Evolutionary conservation across 2,888 invertebrate genomes (phyloP), one percentile per base, ranked within the genome.

Genomic region (Lacanobia wlatinum): DNA sequence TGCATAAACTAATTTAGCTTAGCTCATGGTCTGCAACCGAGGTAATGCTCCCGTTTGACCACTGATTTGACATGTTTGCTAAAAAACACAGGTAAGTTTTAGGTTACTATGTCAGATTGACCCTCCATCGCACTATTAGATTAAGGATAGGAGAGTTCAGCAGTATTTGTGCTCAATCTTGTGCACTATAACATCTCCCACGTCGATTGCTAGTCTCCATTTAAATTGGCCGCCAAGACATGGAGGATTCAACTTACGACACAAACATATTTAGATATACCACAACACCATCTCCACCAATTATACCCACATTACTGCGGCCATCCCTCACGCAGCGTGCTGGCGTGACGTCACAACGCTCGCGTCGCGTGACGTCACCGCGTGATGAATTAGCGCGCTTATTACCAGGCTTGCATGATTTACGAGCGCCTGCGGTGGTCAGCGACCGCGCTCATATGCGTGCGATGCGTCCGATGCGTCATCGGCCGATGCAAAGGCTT

Each of bases 311-410:
- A 63, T 83, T 74, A 74, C 62, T 71, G 28, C 18, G 21, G 10
- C 59, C 75, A 80, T 80, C 80, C 62, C 48, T 83, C 83, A 83
- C 21, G 52, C n/a, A 50, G 46, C 79, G 56, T 58, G 18, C 62
- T 48, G 56, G n/a, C 10, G 48, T 66, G 56, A 58, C 72, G 70
- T 66, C 73, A 82, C 73, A 48, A 50, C 14, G 52, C 56, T 58
- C 59, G 46, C 40, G 52, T 65, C 40, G 46, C 16, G 59, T 67
- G 80, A 80, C 80, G 80, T 80, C 76, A 83, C 67, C n/a, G 56
- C 23, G 52, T 80, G 80, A 83, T 83, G 75, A 80, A 83, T 80
- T 80, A 80, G 60, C 64, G 56, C 75, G 80, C 80, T 83, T 83
- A 80, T 80, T 80, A 80, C 83, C 65, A 82, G 73, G 64, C 52